phyloP scores from a whole-genome alignment of 2,888 invertebrate species.

The Xylota segnis region DNA sequence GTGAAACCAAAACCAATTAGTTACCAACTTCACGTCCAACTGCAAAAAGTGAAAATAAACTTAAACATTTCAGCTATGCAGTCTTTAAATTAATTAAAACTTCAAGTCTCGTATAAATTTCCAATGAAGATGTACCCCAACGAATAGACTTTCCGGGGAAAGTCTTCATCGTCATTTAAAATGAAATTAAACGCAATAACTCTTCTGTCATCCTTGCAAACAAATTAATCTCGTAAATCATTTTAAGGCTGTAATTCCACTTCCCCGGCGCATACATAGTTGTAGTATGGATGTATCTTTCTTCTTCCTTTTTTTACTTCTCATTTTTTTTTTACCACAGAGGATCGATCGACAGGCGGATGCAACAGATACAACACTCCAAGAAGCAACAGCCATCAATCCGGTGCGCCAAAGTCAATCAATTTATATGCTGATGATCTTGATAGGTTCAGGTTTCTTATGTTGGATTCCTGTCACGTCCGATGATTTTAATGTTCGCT shows the following conservation, averaged over 20 bases:
- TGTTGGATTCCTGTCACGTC: constrained; percentile 69
- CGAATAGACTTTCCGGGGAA: constrained; percentile 23
- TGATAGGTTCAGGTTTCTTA: constrained; percentile 66
- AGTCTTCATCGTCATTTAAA: constrained; percentile 65
- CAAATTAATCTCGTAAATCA: constrained; percentile 73
- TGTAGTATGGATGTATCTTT: background rate
- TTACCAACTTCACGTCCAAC: too few relatives aligned
- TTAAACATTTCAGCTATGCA: background rate
- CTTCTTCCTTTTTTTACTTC: background rate
- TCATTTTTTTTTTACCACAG: constrained; percentile 34
- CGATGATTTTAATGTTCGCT: constrained; percentile 66
- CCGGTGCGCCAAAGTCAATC: constrained; percentile 48
- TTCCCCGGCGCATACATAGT: constrained; percentile 21
- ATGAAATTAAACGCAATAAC: constrained; percentile 72
- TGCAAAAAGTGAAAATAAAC: too few relatives aligned
- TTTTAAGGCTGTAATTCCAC: constrained; percentile 39
- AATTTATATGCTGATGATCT: constrained; percentile 76
- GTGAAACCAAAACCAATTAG: too few relatives aligned
- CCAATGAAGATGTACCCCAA: constrained; percentile 34
- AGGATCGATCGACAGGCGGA: constrained; percentile 23
- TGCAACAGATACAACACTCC: constrained; percentile 8
- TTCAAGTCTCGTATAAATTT: constrained; percentile 9
- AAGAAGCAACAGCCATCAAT: constrained; percentile 27
- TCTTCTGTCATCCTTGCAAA: constrained; percentile 70
- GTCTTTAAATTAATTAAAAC: constrained; percentile 8